Base-by-base conservation (phyloP, 2,113 vertebrate species). In the Nothocercus julius region DNA sequence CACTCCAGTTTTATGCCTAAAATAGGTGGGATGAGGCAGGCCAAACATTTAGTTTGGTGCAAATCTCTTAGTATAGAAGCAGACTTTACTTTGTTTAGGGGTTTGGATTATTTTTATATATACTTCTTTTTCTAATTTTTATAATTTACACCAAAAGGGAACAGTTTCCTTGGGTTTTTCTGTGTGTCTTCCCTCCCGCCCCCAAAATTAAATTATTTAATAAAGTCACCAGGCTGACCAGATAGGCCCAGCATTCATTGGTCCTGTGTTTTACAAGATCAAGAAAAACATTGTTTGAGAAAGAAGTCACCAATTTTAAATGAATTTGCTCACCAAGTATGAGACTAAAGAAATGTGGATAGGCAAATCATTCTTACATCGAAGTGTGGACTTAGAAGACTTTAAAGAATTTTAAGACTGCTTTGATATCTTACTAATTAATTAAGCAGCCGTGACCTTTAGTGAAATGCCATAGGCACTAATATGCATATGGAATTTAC, bases 401-500 rank as follows among this genome's bases (percentile, higher is more conserved):
- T 92, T 84, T 85, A 85, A 95, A 94, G 85, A 95, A 76, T 78
- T 93, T 97, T 95, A 94, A 93, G 93, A 92, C 72, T 82, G 63
- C 94, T 92, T 95, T 85, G 66, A 40, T 81, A 38, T 76, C 94
- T 95, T 92, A 80, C 82, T 94, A 95, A 95, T 97, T 94, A 95
- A 95, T 97, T 97, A 97, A 97, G 93, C 81, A 96, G 77, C 84
- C 56, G 90, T 95, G 88, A 95, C 92, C 97, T 97, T 96, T 94
- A 83, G 82, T 90, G 91, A 96, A 95, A 94, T 93, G 84, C 88
- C 87, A 40, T 25, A 87, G 93, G 93, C 73, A 80, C 45, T 79
- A 66, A 72, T 90, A 54, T 89, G 84, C 75, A 81, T 64, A 64
- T 78, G 82, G 93, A 92, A 92, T 96, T 93, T 95, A 96, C 86